A percentile compares a stretch with the other conserved stretches of the same genome.
Conservation (phyloP, 2,888 invertebrate genomes). For the Drosophila neoperkinsi region DNA sequence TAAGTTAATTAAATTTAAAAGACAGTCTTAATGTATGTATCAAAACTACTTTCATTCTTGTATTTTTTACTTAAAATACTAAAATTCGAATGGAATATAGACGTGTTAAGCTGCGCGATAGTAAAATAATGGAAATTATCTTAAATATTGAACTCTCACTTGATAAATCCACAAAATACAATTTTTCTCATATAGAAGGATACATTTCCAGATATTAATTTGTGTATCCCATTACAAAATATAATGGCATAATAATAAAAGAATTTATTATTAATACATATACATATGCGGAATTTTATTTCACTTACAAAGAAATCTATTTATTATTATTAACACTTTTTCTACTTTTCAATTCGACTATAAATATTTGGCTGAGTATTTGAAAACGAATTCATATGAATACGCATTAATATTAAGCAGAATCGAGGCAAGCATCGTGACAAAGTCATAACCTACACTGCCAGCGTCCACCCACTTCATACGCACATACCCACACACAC, state of each 20-base stretch:
- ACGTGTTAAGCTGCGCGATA: no score
- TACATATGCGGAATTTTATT: not conserved
- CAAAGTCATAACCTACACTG: constrained; percentile 11
- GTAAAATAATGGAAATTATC: not conserved
- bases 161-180: not conserved
- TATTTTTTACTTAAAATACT: not conserved
- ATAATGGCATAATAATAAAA: not conserved
- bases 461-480: not conserved
- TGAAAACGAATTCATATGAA: not conserved
- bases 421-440: constrained; percentile 13
- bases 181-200: not conserved
- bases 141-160: not conserved
- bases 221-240: not conserved
- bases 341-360: not conserved
- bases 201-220: not conserved
- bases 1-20: not conserved
- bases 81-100: not conserved
- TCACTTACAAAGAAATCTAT: not conserved
- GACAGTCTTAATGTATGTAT: no score
- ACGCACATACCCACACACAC: not conserved
- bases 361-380: not conserved
- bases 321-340: not conserved
- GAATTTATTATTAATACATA: not conserved
- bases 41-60: not conserved
- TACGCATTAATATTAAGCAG: not conserved